These are phyloP conservation scores for Dyspetes luteomarginatus DNA, from an alignment of 2,888 invertebrate species.

Conservation along the genomic window DNA sequence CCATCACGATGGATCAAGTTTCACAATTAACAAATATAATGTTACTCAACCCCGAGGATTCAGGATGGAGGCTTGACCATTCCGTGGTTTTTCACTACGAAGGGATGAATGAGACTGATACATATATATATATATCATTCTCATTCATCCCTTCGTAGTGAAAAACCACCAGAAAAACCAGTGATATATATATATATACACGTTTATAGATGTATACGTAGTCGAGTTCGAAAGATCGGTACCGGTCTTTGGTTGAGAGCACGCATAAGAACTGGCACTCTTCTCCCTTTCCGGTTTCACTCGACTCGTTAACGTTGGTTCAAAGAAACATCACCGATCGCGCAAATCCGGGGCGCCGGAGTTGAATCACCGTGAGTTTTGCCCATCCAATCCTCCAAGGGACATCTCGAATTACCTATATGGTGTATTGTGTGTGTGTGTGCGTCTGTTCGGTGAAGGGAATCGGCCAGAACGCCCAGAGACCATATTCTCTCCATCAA, in stretches of 20 bases:
- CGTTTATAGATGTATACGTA: slow-evolving; percentile 5
- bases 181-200: background rate
- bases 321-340: slow-evolving; percentile 39
- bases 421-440: no score
- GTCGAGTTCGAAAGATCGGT: slow-evolving; percentile 18
- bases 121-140: no score
- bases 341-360: slow-evolving; percentile 38
- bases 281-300: slow-evolving; percentile 57
- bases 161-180: no score
- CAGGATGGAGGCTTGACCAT: slow-evolving; percentile 75
- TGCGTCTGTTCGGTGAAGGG: no score
- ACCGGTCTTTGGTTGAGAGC: slow-evolving; percentile 12
- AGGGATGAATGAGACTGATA: slow-evolving; percentile 52
- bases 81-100: slow-evolving; percentile 39
- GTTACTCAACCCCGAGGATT: slow-evolving; percentile 77
- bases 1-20: slow-evolving; percentile 74
- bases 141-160: no score
- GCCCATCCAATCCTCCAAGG: slow-evolving; percentile 9
- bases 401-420: slow-evolving; percentile 49
- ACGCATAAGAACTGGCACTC: slow-evolving; percentile 29
- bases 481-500: background rate
- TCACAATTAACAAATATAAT: slow-evolving; percentile 83
- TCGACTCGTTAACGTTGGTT: slow-evolving; percentile 12
- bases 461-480: background rate
- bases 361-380: slow-evolving; percentile 19